Evolutionary conservation across 2,888 invertebrate species (phyloP), one percentile per base, ranked within the genome.

Genomic region (Hartigia nigra): DNA sequence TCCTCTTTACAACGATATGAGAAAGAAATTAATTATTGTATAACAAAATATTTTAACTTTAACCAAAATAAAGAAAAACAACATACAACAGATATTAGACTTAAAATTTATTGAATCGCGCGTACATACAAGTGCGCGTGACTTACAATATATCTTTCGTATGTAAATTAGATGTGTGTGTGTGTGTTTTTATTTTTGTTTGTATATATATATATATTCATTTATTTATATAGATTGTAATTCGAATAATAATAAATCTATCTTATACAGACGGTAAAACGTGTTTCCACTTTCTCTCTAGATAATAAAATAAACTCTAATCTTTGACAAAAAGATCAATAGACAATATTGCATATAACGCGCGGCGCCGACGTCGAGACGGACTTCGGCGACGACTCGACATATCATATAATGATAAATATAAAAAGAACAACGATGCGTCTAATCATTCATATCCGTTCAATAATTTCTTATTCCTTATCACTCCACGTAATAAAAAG

Each of bases 271-370:
- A 83, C 83, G 80, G 82, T 87, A 85, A 87, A 85, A 84, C 23
- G 55, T 55, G 55, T 55, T 55, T 55, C 55, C 23, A 55, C 55
- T 85, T 84, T 81, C 81, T 84, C 79, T 76, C 31, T 85, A 77
- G 76, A 85, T 89, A 88, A 87, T 88, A 90, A 89, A 90, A 89
- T 90, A 90, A 90, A 88, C 87, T 89, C 88, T 88, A 90, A 88
- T 89, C 86, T 90, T 89, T 87, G 86, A 87, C 87, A 86, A 87
- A 87, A 87, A 85, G 83, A 87, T 85, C 84, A 83, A 87, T 86
- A 77, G 70, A 79, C 77, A 78, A 78, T 70, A 69, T 83, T 80
- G 55, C 55, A 55, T 55, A 14, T 55, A 23, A 55, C 55, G 55
- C 55, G 55, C 55, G 55, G 23, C 55, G 55, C 55, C 55, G 23